Percentiles rank a stretch among this genome's conserved stretches.
These are phyloP conservation scores for Mystacides longicornis DNA, from an alignment of 2,888 invertebrate species.

Conservation along the genomic window DNA sequence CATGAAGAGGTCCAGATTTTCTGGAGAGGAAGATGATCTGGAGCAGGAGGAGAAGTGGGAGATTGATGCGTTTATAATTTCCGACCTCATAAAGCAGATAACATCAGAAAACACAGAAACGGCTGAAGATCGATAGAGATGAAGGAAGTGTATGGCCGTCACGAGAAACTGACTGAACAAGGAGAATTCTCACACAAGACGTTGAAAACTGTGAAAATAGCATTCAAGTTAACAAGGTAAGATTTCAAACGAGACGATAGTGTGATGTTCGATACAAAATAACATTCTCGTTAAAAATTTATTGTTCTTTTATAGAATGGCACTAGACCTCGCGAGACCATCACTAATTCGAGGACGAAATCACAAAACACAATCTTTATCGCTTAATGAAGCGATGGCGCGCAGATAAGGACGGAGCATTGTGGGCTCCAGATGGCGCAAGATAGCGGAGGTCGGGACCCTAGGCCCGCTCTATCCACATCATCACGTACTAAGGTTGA, in stretches of 20 bases:
- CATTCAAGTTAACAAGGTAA: no score
- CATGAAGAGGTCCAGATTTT: no score
- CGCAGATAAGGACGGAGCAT: constrained; percentile 17
- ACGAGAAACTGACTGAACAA: no score
- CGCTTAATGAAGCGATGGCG: constrained; percentile 25
- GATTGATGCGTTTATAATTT: no score
- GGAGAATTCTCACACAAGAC: no score
- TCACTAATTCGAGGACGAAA: constrained; percentile 14
- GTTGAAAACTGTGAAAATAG: no score
- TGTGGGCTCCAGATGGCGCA: constrained; percentile 15
- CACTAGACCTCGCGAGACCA: neutral
- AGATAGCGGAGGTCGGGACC: constrained; percentile 19
- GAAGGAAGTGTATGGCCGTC: no score
- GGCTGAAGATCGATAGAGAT: no score
- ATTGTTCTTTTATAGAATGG: constrained; percentile 8
- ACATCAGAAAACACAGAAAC: constrained; percentile 1
- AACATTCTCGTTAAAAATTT: constrained; percentile 11
- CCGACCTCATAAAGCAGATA: constrained; percentile 4
- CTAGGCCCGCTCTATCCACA: neutral
- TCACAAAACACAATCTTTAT: constrained; percentile 22
- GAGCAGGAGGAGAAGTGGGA: no score
- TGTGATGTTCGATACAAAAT: no score
- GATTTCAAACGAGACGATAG: no score
- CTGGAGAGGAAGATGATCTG: no score
- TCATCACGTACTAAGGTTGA: neutral